Evolutionary conservation across 1,140 invertebrate genomes (phyloP).

Genomic region (Trichoplusia ni): DNA sequence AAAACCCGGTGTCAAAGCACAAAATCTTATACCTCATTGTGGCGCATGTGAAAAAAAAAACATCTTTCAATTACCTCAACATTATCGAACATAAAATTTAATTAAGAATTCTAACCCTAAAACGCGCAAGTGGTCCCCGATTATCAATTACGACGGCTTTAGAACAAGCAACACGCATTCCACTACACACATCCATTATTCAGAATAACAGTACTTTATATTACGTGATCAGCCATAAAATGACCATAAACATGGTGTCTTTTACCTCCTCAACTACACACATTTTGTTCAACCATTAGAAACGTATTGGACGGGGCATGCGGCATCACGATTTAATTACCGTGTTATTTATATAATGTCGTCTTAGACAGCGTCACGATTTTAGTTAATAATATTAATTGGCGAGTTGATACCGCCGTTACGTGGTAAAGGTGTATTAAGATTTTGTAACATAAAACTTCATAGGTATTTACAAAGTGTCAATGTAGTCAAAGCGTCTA

Average conservation of each 20-base stretch:
- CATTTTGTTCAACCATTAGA: not conserved
- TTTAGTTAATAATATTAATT: no score
- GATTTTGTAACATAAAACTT: no score
- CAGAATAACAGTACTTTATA: slow-evolving; percentile 16
- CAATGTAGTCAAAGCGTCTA: no score
- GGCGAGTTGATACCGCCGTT: no score
- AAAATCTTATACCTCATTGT: not conserved
- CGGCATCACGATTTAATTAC: not conserved
- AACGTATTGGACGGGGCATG: not conserved
- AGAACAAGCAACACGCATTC: slow-evolving; percentile 17
- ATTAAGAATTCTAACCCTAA: slow-evolving; percentile 14
- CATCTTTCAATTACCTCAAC: no score
- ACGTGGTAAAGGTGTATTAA: no score
- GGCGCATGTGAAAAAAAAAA: not conserved
- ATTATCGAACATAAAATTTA: slow-evolving; percentile 11
- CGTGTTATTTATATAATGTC: not conserved
- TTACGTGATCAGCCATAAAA: slow-evolving; percentile 11
- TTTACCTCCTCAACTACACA: not conserved
- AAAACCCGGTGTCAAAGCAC: not conserved
- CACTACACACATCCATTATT: slow-evolving; percentile 2
- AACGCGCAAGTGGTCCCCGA: slow-evolving; percentile 1
- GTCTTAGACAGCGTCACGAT: no score
- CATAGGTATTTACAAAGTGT: no score
- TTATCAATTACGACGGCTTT: slow-evolving; percentile 17
- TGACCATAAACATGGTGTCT: not conserved